Percentiles rank a stretch among this genome's conserved stretches.
Evolutionary conservation across 2,797 vertebrate species (phyloP).

Genomic region (Gadopsis marmoratus): DNA sequence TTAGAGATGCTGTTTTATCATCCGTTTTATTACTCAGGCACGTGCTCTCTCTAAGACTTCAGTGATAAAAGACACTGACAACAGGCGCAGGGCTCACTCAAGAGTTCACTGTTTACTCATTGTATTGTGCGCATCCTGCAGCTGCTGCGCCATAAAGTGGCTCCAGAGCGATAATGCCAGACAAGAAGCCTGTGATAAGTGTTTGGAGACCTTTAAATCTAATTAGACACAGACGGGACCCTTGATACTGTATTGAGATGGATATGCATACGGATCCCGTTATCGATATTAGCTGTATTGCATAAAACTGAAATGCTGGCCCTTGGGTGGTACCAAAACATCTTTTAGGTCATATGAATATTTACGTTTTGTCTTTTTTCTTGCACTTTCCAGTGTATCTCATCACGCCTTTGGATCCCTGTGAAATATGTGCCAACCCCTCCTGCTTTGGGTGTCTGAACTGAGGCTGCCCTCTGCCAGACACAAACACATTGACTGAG

Average conservation of each 20-base stretch:
- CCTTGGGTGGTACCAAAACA: not conserved
- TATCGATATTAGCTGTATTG: constrained; percentile 19
- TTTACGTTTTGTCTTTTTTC: constrained; percentile 21
- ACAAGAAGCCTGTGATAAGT: constrained; percentile 31
- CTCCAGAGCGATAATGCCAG: constrained; percentile 33
- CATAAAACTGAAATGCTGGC: not conserved
- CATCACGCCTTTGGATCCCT: constrained; percentile 67
- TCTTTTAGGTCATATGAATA: constrained; percentile 26
- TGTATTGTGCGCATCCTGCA: constrained; percentile 20
- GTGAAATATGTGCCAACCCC: constrained; percentile 83
- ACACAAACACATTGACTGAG: not conserved
- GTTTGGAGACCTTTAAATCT: constrained; percentile 22
- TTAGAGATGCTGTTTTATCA: not conserved
- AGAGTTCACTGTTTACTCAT: constrained; percentile 27
- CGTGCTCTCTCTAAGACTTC: not conserved
- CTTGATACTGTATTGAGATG: constrained; percentile 6
- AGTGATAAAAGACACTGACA: not conserved
- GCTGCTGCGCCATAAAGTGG: constrained; percentile 19
- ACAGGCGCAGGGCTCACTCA: not conserved
- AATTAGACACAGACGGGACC: constrained; percentile 18
- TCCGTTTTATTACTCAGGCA: constrained; percentile 1
- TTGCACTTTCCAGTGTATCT: constrained; percentile 63
- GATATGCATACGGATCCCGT: constrained; percentile 4
- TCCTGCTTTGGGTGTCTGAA: constrained; percentile 76
- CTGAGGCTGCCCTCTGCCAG: constrained; percentile 52